phyloP scores from a whole-genome alignment of 1,140 invertebrate species.

The Bombus picipes region DNA sequence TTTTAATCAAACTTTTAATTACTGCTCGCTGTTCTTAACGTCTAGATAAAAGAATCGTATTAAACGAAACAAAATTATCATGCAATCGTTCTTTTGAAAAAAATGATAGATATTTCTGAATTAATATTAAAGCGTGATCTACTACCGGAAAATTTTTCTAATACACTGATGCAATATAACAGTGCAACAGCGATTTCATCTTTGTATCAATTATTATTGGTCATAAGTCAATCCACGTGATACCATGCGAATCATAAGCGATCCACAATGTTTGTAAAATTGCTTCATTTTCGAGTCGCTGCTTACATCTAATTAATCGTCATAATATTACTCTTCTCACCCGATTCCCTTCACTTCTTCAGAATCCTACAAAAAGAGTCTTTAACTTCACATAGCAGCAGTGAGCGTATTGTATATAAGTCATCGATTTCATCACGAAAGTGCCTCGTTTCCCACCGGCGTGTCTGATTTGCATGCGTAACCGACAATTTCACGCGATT shows the following conservation, averaged over 20 bases:
- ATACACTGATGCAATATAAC: no score
- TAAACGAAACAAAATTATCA: neutral
- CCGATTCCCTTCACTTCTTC: neutral
- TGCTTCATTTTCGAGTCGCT: neutral
- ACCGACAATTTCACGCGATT: slow-evolving; percentile 23
- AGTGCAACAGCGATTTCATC: no score
- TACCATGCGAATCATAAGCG: no score
- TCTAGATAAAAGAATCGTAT: neutral
- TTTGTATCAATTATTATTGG: no score
- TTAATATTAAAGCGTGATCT: neutral
- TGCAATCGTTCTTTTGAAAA: neutral
- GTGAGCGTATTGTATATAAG: neutral
- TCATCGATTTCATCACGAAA: slow-evolving; percentile 15
- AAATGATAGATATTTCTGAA: neutral
- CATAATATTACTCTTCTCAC: neutral
- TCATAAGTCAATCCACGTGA: no score
- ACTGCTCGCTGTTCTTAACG: no score
- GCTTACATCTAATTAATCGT: no score
- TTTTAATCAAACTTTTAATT: no score
- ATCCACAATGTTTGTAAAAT: neutral
- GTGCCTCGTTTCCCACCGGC: slow-evolving; percentile 27
- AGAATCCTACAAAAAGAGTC: neutral
- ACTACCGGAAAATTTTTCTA: neutral
- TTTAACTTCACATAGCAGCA: neutral
- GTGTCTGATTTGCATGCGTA: slow-evolving; percentile 37